Base-by-base conservation (phyloP, 2,888 invertebrate genomes). In the Dioctria linearis region DNA sequence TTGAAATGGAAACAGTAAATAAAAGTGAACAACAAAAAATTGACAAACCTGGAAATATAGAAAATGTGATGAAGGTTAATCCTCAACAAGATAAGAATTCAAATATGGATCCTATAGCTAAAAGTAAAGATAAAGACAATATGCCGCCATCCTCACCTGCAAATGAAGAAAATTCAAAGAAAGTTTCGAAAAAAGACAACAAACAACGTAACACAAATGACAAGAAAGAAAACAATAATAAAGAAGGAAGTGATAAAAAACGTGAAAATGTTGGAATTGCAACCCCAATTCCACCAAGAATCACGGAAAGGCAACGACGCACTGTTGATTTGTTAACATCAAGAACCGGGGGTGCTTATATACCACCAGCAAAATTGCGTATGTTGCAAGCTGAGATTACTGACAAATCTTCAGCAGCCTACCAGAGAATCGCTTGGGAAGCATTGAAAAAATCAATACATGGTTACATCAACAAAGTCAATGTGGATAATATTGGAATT, bases 341-440 rank as follows among this genome's bases (percentile, higher is more conserved):
- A 0, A 92, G 93, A 86, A 97, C 97, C 6, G 97, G 97, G 57
- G 97, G 97, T 80, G 99, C 99, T 3, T 99, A 99, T 86, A 99
- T 99, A 85, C 99, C 99, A 1, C 99, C 99, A 0, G 99, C 99
- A 0, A 97, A 96, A 86, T 90, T 99, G 59, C 92, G 95, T 39
- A 92, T 98, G 93, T 96, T 99, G 96, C 98, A 99, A 89, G 96
- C 95, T 0, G 94, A 96, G 88, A 98, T 99, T 76, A 96, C 96
- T 0, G 99, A 99, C 86, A 99, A 99, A 90, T 92, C 94, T n/a
- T 96, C 97, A 82, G 93, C 94, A 40, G 96, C 96, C 2, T 99
- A 96, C 89, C 99, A 99, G 88, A 91, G 99, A 84, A 93, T 99
- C 71, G 96, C 99, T 1, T 99, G 99, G 99, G 99, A 99, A 90